Percentiles rank a stretch among this genome's conserved stretches.
Evolutionary conservation across 2,888 invertebrate genomes (phyloP).

Genomic region (Crepidodera aurea): DNA sequence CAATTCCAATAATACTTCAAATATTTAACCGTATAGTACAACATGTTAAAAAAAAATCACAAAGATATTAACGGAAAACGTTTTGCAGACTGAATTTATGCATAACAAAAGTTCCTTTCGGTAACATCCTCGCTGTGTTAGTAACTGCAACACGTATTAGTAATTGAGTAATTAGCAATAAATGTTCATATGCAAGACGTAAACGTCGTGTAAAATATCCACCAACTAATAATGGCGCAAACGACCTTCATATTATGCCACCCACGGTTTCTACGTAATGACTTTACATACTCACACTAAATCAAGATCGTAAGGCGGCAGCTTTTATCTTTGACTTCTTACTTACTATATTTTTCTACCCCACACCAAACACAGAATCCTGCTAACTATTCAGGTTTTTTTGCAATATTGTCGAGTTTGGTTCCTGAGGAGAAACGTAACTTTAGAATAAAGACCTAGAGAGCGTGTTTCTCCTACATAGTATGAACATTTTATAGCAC

Average conservation of each 20-base stretch:
- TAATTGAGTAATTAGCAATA: constrained; percentile 29
- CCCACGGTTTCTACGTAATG: constrained; percentile 2
- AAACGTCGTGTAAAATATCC: constrained; percentile 27
- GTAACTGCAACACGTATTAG: background rate
- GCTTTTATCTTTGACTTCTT: background rate
- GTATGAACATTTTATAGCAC: too few species aligned
- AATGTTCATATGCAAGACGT: constrained; percentile 27
- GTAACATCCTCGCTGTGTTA: background rate
- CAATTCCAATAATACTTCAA: too few species aligned
- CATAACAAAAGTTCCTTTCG: too few species aligned
- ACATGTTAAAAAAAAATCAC: too few species aligned
- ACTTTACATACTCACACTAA: constrained; percentile 1
- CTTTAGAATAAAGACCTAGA: too few species aligned
- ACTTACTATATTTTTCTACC: background rate
- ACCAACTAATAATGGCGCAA: constrained; percentile 29
- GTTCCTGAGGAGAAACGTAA: too few species aligned
- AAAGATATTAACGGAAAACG: too few species aligned
- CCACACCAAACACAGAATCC: background rate
- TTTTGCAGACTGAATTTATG: too few species aligned
- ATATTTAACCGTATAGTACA: too few species aligned
- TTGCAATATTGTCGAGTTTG: too few species aligned
- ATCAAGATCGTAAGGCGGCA: constrained; percentile 6
- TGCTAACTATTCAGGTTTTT: too few species aligned
- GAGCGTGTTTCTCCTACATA: too few species aligned
- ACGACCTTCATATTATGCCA: constrained; percentile 11